phyloP scores from a whole-genome alignment of 2,888 invertebrate species.

The Muschampia plurimacula region DNA sequence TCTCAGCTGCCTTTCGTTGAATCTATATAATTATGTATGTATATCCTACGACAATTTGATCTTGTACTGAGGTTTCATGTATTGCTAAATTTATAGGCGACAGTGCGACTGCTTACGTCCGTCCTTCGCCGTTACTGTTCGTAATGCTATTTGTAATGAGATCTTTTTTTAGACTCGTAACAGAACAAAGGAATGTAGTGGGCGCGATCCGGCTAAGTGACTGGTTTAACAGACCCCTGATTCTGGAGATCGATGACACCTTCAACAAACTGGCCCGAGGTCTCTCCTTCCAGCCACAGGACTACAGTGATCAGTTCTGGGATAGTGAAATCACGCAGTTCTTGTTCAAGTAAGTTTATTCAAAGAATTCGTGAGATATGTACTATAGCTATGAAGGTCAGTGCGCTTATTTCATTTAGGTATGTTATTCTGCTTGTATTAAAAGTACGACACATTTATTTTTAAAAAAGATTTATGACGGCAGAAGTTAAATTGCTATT shows the following conservation, averaged over 20 bases:
- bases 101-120: too few relatives aligned
- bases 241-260: slow-evolving; percentile 87
- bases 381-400: too few relatives aligned
- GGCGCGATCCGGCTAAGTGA: slow-evolving; percentile 89
- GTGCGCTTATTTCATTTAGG: too few relatives aligned
- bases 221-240: slow-evolving; percentile 88
- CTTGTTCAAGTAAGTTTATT: slow-evolving; percentile 68
- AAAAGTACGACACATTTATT: too few relatives aligned
- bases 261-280: slow-evolving; percentile 92
- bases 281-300: slow-evolving; percentile 91
- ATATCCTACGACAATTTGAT: background rate
- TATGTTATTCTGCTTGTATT: too few relatives aligned
- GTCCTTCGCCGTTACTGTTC: too few relatives aligned
- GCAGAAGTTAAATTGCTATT: too few relatives aligned
- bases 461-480: too few relatives aligned
- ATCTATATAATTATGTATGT: too few relatives aligned
- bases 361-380: background rate
- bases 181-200: slow-evolving; percentile 82
- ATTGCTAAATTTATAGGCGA: background rate
- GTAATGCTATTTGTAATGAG: background rate
- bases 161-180: slow-evolving; percentile 40
- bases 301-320: slow-evolving; percentile 91
- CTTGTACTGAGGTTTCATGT: background rate
- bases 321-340: slow-evolving; percentile 88
- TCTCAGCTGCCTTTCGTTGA: too few relatives aligned